Base-by-base conservation (phyloP, 2,797 vertebrate species). In the Dryobates pubescens region DNA sequence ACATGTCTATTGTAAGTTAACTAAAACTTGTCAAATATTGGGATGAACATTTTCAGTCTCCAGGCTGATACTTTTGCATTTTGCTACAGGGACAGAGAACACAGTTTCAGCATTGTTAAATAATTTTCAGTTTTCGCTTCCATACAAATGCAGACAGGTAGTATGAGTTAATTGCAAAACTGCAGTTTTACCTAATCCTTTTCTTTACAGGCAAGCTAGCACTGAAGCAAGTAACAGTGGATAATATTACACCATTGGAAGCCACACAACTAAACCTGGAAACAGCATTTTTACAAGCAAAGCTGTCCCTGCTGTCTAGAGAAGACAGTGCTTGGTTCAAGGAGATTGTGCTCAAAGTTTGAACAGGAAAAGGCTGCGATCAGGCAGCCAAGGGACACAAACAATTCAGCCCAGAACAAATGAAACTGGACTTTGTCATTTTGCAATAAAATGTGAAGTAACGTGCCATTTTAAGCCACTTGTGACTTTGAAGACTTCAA, bases 401-500 rank as follows among this genome's bases (percentile, higher is more conserved):
- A 92, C 86, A 83, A 95, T 97, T 97, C 96, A 97, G 97, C 98
- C 96, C 64, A 70, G 85, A 93, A 95, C 88, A 88, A 96, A 96
- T 75, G 92, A 94, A 95, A 95, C 80, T 53, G 92, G 96, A 96
- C 97, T 87, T 24, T 88, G 91, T 94, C 94, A 96, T 96, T 97
- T 95, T 94, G 91, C 90, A 97, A 88, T 96, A 96, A 97, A 97
- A 95, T 15, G 29, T 51, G 74, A 95, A 96, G 95, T 89, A 88
- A 12, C 84, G 91, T 89, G 95, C 95, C 97, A 96, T 98, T 97
- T 97, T 91, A 97, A 98, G 94, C 96, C 96, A 96, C 97, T 97
- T 97, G 96, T 96, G 96, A 97, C 93, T 97, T 97, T 96, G 92
- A 96, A 97, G 96, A 92, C 93, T 97, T 97, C 96, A 97, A 95